phyloP scores from a whole-genome alignment of 2,888 invertebrate genomes.

The Pycnomerus fuliginosus region DNA sequence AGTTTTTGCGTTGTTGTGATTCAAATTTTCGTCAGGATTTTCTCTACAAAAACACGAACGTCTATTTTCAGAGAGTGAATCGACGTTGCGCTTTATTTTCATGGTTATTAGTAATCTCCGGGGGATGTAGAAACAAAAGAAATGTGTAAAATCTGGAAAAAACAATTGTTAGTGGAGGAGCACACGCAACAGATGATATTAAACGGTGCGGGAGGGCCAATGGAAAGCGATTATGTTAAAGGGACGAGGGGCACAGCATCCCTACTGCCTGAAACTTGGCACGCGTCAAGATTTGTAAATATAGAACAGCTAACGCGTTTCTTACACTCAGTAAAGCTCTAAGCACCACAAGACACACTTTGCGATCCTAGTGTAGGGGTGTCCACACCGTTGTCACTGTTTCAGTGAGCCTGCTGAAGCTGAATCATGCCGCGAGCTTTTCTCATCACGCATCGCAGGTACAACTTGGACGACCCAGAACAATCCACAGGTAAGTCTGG shows the following conservation, averaged over 20 bases:
- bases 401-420: slow-evolving; percentile 10
- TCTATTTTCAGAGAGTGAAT: too few species aligned
- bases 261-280: slow-evolving; percentile 51
- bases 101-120: too few species aligned
- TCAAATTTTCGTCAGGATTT: too few species aligned
- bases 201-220: slow-evolving; percentile 25
- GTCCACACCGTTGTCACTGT: too few species aligned
- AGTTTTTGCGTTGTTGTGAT: slow-evolving; percentile 5
- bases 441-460: slow-evolving; percentile 63
- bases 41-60: neutral
- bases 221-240: slow-evolving; percentile 13
- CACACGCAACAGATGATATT: slow-evolving; percentile 15
- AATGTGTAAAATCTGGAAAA: slow-evolving; percentile 3
- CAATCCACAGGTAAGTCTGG: slow-evolving; percentile 46
- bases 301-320: slow-evolving; percentile 53
- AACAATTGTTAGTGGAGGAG: slow-evolving; percentile 3
- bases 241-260: slow-evolving; percentile 21
- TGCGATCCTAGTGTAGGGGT: too few species aligned
- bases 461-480: slow-evolving; percentile 52
- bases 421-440: slow-evolving; percentile 63
- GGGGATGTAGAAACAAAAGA: slow-evolving; percentile 1
- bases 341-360: slow-evolving; percentile 27
- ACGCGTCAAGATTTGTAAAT: slow-evolving; percentile 54
- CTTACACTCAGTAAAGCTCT: slow-evolving; percentile 46
- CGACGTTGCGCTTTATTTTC: too few species aligned